These are phyloP conservation scores for Osedax frankpressi DNA, from an alignment of 2,888 invertebrate genomes.

Conservation along the genomic window DNA sequence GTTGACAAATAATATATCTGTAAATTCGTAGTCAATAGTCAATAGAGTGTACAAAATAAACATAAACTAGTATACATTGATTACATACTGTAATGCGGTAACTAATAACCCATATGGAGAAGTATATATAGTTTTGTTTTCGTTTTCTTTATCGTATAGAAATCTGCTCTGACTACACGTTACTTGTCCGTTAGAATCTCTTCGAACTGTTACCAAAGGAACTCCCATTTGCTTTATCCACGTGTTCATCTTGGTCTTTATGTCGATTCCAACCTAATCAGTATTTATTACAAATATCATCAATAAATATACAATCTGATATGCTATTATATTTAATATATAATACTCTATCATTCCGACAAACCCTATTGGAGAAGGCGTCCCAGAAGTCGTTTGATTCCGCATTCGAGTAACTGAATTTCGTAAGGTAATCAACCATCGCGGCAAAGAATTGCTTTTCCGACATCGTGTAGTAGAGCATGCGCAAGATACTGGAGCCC, in stretches of 20 bases:
- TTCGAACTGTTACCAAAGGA: conserved; percentile 53
- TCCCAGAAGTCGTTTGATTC: conserved; percentile 72
- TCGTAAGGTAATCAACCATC: conserved; percentile 52
- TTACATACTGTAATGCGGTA: no score
- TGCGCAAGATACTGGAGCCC: neutral
- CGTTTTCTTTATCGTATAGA: conserved; percentile 46
- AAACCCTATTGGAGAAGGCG: conserved; percentile 50
- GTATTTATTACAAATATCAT: no score
- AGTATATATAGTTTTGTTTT: neutral
- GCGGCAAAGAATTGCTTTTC: neutral
- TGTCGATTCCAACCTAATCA: conserved; percentile 11
- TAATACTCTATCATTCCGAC: no score
- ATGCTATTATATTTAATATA: neutral
- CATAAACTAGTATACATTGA: no score
- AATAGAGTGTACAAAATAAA: no score
- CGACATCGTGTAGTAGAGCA: neutral
- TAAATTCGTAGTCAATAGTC: no score
- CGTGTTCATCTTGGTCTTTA: conserved; percentile 66
- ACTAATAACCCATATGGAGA: neutral
- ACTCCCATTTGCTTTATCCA: conserved; percentile 75
- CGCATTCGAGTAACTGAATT: conserved; percentile 60
- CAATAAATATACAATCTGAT: no score
- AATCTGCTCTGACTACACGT: conserved; percentile 61
- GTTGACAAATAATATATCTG: no score
- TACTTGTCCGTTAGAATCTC: conserved; percentile 39